A percentile compares a stretch with the other conserved stretches of the same genome.
Evolutionary conservation across 2,888 invertebrate genomes (phyloP).

Genomic region (Tetragonula carbonaria): DNA sequence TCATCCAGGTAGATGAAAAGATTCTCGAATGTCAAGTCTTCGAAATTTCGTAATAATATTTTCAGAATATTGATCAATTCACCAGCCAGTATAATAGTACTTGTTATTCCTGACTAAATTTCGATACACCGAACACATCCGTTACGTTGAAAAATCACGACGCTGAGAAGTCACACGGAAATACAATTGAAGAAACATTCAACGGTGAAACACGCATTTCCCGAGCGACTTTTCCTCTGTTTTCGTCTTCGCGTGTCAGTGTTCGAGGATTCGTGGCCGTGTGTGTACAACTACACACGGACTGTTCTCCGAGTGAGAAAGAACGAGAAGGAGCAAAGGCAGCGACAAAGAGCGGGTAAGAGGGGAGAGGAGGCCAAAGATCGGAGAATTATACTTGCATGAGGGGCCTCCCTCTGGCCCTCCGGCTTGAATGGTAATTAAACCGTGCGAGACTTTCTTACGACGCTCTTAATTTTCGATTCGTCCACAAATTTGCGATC

Average conservation of each 20-base stretch:
- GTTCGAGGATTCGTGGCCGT: slow-evolving; percentile 29
- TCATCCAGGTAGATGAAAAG: no score
- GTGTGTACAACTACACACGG: slow-evolving; percentile 18
- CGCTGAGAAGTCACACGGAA: background rate
- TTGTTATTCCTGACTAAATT: no score
- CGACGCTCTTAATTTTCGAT: slow-evolving; percentile 68
- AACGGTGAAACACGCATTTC: slow-evolving; percentile 23
- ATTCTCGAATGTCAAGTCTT: no score
- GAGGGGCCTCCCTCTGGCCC: slow-evolving; percentile 70
- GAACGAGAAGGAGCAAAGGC: background rate
- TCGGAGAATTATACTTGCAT: slow-evolving; percentile 77
- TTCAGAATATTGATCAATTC: background rate
- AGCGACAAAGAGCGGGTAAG: slow-evolving; percentile 28
- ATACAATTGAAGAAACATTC: background rate
- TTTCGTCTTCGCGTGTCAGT: slow-evolving; percentile 37
- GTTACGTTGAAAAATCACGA: background rate
- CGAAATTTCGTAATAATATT: no score
- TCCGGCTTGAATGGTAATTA: slow-evolving; percentile 77
- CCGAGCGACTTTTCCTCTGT: slow-evolving; percentile 45
- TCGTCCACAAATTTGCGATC: slow-evolving; percentile 41
- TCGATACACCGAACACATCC: no score
- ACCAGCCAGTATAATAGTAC: no score
- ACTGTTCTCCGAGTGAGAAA: no score
- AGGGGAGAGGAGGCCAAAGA: slow-evolving; percentile 31
- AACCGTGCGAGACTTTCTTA: slow-evolving; percentile 75